phyloP scores from a whole-genome alignment of 2,888 invertebrate genomes.

The Aelia acuminata region DNA sequence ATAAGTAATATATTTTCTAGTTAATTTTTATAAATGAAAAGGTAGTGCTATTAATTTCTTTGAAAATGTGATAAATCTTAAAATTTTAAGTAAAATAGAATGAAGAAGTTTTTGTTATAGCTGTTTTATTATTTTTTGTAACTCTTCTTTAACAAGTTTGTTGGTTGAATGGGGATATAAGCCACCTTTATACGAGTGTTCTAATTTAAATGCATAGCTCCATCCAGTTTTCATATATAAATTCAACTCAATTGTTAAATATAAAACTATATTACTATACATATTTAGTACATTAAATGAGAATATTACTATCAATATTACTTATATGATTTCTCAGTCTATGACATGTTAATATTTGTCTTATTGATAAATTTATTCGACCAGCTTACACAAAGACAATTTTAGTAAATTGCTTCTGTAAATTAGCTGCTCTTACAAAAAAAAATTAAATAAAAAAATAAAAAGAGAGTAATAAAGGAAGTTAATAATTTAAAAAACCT shows the following conservation, averaged over 20 bases:
- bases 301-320: background rate
- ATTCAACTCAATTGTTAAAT: background rate
- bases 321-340: background rate
- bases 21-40: no score
- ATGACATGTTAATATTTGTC: background rate
- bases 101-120: no score
- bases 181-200: background rate
- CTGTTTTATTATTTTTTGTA: background rate
- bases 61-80: no score
- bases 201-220: background rate
- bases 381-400: background rate
- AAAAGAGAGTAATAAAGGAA: no score
- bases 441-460: background rate
- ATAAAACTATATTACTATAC: no score
- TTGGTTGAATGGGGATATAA: background rate
- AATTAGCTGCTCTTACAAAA: background rate
- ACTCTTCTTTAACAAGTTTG: background rate
- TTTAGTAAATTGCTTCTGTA: slow-evolving; percentile 41
- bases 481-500: no score
- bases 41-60: no score
- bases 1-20: background rate
- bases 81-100: no score
- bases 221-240: background rate
- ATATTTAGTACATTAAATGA: background rate
- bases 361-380: background rate